Evolutionary conservation across 2,888 invertebrate genomes (phyloP), one percentile per base, ranked within the genome.

Genomic region (Drosophila macrospina): DNA sequence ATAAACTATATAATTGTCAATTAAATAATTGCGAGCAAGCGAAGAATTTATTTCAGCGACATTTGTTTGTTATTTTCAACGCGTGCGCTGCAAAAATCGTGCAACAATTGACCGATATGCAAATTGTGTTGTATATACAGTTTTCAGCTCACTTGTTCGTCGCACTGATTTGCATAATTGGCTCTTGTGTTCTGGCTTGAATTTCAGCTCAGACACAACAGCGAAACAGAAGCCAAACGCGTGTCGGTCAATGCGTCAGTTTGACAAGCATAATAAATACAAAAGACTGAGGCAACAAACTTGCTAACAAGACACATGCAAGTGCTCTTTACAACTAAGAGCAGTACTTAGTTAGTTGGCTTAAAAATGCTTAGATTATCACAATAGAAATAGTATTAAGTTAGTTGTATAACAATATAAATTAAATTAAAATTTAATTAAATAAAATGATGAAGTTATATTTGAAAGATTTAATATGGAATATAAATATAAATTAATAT

Each of bases 71-170:
- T 52, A 78, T 68, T 81, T 87, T 44, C 20, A 73, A 61, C 82
- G 86, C 87, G 83, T 87, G 82, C 66, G 61, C 50, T 15, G 44
- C 39, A 16, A 51, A 59, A 73, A 56, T 82, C 82, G 82, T 87
- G 88, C 80, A 66, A 67, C 88, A 87, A 82, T 82, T 85, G 82
- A 82, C 82, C 82, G 82, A 85, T 78, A 82, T 87, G 88, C 82
- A 85, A 85, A 82, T 84, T 50, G 1, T 20, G 20, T 20, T 20
- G 62, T 42, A 32, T 57, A 59, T 60, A 42, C 41, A 32, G 47
- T 66, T 76, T 71, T 45, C 66, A 55, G 66, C 62, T 76, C 71
- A 85, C 83, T 68, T 66, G 68, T 69, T 45, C 45, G 70, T 55
- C 54, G 16, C 32, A 2, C 16, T 66, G 59, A 83, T 82, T 87